A percentile compares a stretch with the other conserved stretches of the same genome.
Evolutionary conservation across 2,113 vertebrate genomes (phyloP).

Genomic region (Turnix velox): DNA sequence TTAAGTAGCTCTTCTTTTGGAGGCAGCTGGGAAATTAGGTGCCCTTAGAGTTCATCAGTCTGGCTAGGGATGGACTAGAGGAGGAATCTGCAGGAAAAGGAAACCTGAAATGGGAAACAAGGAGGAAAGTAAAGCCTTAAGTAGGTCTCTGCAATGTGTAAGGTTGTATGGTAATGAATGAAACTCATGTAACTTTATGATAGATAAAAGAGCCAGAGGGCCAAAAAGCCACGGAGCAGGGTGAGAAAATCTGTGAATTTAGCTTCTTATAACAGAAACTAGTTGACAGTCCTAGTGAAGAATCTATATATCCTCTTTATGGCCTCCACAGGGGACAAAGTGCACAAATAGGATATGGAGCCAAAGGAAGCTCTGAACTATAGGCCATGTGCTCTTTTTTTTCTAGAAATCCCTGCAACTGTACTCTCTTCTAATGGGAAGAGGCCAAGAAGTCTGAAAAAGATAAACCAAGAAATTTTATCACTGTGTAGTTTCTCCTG

Average conservation of each 20-base stretch:
- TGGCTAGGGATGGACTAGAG: not conserved
- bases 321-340: not conserved
- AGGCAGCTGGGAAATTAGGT: slow-evolving; percentile 16
- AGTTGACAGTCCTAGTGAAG: not conserved
- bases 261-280: not conserved
- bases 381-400: not conserved
- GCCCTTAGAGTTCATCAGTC: not conserved
- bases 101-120: not conserved
- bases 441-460: not conserved
- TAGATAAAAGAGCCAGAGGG: not conserved
- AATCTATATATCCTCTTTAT: not conserved
- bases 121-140: not conserved
- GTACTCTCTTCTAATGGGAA: not conserved
- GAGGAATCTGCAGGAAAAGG: not conserved
- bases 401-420: not conserved
- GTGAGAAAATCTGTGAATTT: not conserved
- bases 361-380: not conserved
- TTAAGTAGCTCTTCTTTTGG: not conserved
- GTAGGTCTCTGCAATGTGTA: not conserved
- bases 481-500: not conserved
- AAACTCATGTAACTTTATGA: not conserved
- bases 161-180: not conserved
- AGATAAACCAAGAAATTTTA: not conserved
- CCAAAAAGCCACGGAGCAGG: not conserved
- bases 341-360: not conserved